Conservation (phyloP, 2,113 vertebrate species). For the Hippocampus abdominalis region DNA sequence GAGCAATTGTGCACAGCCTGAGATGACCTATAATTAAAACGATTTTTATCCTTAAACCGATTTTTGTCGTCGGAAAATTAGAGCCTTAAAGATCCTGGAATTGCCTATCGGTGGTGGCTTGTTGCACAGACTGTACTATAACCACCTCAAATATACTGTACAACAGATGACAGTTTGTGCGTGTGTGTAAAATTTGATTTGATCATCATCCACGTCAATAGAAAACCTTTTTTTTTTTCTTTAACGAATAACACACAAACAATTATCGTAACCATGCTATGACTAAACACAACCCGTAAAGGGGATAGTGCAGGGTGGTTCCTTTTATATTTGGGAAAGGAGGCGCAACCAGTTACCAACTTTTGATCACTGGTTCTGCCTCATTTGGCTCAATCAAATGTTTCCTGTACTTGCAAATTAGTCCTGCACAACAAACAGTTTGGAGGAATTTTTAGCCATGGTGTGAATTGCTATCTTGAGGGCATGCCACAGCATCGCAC, state of each 20-base stretch:
- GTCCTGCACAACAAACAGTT: neutral
- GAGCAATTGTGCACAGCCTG: too few species aligned
- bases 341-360: too few species aligned
- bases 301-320: neutral
- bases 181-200: neutral
- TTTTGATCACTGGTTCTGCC: neutral
- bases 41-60: too few species aligned
- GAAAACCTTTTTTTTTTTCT: neutral
- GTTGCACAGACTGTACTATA: neutral
- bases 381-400: neutral
- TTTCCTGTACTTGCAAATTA: neutral
- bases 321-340: neutral
- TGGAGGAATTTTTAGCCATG: neutral
- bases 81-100: too few species aligned
- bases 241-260: neutral
- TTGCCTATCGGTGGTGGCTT: neutral
- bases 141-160: neutral
- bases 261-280: neutral
- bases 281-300: neutral
- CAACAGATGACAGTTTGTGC: neutral
- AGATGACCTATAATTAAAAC: too few species aligned
- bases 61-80: too few species aligned
- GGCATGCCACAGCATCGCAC: neutral
- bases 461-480: neutral
- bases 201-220: neutral